phyloP scores from a whole-genome alignment of 64 coral and sea anemone genomes.

The Orbicella faveolata region DNA sequence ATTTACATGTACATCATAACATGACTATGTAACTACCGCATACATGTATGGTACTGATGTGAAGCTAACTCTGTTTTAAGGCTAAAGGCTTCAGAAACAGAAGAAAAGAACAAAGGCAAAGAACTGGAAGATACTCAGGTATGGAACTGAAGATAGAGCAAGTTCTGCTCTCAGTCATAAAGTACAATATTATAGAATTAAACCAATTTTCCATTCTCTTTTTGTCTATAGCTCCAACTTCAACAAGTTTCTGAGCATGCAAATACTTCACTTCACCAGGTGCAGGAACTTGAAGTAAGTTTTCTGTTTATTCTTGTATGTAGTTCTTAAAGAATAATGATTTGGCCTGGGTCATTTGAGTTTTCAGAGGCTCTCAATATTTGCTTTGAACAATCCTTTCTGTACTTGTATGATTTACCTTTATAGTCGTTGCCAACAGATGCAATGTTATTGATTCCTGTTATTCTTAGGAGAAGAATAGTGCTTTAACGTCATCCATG shows the following conservation, averaged over 20 bases:
- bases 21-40: no score
- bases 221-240: constrained; percentile 71
- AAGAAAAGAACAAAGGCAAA: constrained; percentile 84
- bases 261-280: constrained; percentile 85
- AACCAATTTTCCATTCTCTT: not conserved
- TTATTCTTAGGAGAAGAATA: constrained; percentile 84
- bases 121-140: constrained; percentile 95
- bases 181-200: no score
- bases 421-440: no score
- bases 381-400: no score
- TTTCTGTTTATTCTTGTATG: not conserved
- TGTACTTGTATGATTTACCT: no score
- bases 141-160: not conserved
- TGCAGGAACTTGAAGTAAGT: constrained; percentile 92
- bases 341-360: not conserved
- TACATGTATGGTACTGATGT: no score
- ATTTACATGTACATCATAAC: no score
- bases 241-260: constrained; percentile 96
- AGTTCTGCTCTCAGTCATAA: no score
- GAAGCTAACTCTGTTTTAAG: constrained; percentile 9
- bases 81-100: constrained; percentile 84
- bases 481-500: constrained; percentile 82
- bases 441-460: not conserved
- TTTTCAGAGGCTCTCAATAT: no score
- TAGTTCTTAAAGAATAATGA: not conserved